Conservation (phyloP, 1,140 invertebrate genomes). For the Campoletis sonorensis region DNA sequence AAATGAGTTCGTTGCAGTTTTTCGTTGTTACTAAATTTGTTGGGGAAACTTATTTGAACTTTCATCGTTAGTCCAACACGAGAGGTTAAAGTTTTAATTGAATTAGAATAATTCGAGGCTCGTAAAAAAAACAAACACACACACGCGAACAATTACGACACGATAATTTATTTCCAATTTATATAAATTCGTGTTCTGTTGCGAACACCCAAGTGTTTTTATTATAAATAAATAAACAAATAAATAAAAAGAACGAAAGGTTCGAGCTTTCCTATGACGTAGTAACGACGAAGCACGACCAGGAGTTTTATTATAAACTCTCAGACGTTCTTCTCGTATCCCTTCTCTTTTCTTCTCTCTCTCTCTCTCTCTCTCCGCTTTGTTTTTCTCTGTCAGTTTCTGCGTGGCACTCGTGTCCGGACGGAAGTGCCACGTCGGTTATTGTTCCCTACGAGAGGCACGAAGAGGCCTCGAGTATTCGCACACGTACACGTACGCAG, state of each 20-base stretch:
- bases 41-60: no score
- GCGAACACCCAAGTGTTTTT: no score
- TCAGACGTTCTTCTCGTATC: conserved; percentile 28
- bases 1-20: no score
- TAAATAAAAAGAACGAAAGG: not conserved
- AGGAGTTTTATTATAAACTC: conserved; percentile 8
- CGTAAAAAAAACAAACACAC: no score
- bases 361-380: conserved; percentile 11
- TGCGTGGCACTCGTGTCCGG: conserved; percentile 49
- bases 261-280: not conserved
- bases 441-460: conserved; percentile 55
- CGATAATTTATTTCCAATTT: no score
- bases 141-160: no score
- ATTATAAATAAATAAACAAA: not conserved
- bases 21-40: no score
- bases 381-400: conserved; percentile 6
- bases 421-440: conserved; percentile 66
- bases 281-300: not conserved
- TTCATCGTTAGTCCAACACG: no score
- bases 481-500: not conserved
- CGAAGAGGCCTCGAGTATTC: not conserved
- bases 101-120: no score
- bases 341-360: no score
- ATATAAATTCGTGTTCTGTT: no score
- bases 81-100: no score